phyloP scores from a whole-genome alignment of 2,797 vertebrate genomes.

The Alectoris magna region DNA sequence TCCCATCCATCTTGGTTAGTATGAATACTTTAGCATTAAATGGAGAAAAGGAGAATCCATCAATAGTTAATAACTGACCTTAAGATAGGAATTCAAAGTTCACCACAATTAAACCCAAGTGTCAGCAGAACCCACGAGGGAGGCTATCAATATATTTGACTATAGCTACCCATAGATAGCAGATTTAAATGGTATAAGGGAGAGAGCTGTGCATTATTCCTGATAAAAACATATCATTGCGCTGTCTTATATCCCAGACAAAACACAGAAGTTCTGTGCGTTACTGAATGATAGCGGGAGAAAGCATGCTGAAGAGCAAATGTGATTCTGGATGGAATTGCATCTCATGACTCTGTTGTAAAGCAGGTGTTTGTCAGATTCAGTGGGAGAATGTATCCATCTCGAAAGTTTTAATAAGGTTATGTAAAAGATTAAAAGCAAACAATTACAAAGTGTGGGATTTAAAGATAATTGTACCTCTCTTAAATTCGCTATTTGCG shows the following conservation, averaged over 20 bases:
- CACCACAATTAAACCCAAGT: conserved; percentile 82
- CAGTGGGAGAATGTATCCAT: conserved; percentile 63
- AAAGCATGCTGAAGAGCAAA: conserved; percentile 60
- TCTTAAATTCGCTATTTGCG: conserved; percentile 35
- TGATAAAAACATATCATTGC: conserved; percentile 73
- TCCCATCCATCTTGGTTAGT: conserved; percentile 82
- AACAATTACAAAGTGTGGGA: conserved; percentile 51
- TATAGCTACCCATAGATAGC: conserved; percentile 65
- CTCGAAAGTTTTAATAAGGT: conserved; percentile 78
- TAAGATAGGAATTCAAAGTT: conserved; percentile 85
- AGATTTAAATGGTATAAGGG: conserved; percentile 73
- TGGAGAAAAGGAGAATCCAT: conserved; percentile 84
- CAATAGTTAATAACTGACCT: conserved; percentile 87
- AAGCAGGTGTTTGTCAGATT: conserved; percentile 75
- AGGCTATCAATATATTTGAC: conserved; percentile 80
- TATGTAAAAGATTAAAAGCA: conserved; percentile 73
- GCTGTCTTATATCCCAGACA: conserved; percentile 51
- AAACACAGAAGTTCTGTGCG: conserved; percentile 62
- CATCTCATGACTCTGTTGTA: conserved; percentile 57
- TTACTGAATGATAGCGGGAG: conserved; percentile 58
- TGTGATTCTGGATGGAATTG: conserved; percentile 73
- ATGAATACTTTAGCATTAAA: conserved; percentile 84
- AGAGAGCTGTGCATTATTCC: conserved; percentile 63
- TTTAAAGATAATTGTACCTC: conserved; percentile 64
- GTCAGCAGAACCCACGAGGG: conserved; percentile 79